phyloP scores from a whole-genome alignment of 2,888 invertebrate genomes.

The Sycophila texana region DNA sequence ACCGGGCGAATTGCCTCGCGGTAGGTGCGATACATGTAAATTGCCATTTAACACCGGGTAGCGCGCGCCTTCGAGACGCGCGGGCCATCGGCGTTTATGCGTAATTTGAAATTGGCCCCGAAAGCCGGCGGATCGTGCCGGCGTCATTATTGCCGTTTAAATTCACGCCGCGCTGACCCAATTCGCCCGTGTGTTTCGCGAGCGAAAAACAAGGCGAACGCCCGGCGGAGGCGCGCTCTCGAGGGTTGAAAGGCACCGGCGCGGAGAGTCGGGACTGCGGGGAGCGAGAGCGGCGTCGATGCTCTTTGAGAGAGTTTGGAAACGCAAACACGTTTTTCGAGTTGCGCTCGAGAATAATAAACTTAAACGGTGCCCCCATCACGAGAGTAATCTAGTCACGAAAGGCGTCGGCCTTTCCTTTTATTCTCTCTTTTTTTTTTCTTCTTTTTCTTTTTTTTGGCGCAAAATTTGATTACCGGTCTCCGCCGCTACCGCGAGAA shows the following conservation, averaged over 20 bases:
- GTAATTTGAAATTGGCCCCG: conserved; percentile 65
- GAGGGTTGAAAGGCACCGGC: conserved; percentile 27
- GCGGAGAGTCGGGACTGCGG: too few relatives aligned
- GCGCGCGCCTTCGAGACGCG: conserved; percentile 43
- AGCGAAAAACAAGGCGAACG: conserved; percentile 16
- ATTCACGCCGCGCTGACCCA: conserved; percentile 65
- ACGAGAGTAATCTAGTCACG: conserved; percentile 37
- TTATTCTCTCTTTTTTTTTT: not conserved
- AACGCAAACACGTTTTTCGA: conserved; percentile 47
- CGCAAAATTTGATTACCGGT: conserved; percentile 34
- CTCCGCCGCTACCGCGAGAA: not conserved
- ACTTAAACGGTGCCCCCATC: conserved; percentile 44
- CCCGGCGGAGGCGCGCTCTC: not conserved
- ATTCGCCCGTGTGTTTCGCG: conserved; percentile 57
- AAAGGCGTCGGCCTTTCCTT: conserved; percentile 6
- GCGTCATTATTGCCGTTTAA: conserved; percentile 63
- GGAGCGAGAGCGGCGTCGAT: not conserved
- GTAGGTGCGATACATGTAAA: conserved; percentile 61
- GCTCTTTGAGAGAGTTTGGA: not conserved
- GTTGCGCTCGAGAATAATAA: conserved; percentile 40
- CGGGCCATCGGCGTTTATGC: conserved; percentile 59
- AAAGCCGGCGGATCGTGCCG: conserved; percentile 54
- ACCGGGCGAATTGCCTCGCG: conserved; percentile 59
- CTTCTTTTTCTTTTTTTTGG: not conserved
- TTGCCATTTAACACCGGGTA: conserved; percentile 61